These are phyloP conservation scores for Scaptomyza montana DNA, from an alignment of 1,140 invertebrate species.

Conservation along the genomic window DNA sequence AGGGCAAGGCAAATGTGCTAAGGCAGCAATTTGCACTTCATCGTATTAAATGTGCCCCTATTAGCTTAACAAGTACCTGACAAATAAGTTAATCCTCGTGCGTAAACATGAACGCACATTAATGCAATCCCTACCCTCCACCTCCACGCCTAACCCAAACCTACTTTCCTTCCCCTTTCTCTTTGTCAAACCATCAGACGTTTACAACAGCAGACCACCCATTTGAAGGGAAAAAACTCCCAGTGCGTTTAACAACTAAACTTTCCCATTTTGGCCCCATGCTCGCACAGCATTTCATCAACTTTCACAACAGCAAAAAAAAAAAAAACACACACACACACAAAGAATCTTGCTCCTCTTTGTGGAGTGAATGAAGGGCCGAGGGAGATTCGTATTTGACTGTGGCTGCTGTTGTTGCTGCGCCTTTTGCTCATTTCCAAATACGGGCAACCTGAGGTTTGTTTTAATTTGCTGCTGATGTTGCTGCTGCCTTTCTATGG, in stretches of 20 bases:
- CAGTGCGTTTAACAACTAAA: conserved; percentile 29
- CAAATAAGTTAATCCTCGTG: conserved; percentile 79
- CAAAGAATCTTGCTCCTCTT: neutral
- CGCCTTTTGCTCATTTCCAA: conserved; percentile 75
- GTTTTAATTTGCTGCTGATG: conserved; percentile 76
- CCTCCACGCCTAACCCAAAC: neutral
- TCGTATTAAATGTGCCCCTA: conserved; percentile 78
- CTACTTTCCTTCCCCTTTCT: no score
- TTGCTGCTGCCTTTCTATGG: conserved; percentile 69
- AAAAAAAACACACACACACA: neutral
- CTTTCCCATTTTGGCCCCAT: conserved; percentile 1
- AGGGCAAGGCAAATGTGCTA: conserved; percentile 35
- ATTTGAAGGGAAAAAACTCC: conserved; percentile 17
- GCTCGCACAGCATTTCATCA: conserved; percentile 38
- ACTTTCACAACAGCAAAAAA: conserved; percentile 16
- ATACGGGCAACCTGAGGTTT: conserved; percentile 82
- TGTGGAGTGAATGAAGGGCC: no score
- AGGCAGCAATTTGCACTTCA: conserved; percentile 73
- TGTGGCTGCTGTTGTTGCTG: conserved; percentile 17
- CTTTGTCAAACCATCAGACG: neutral
- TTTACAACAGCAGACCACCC: neutral
- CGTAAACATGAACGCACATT: conserved; percentile 77
- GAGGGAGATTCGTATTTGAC: neutral
- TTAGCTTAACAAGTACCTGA: conserved; percentile 82
- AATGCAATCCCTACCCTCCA: conserved; percentile 40